Conservation (phyloP, 2,797 vertebrate genomes). For the Menidia menidia region DNA sequence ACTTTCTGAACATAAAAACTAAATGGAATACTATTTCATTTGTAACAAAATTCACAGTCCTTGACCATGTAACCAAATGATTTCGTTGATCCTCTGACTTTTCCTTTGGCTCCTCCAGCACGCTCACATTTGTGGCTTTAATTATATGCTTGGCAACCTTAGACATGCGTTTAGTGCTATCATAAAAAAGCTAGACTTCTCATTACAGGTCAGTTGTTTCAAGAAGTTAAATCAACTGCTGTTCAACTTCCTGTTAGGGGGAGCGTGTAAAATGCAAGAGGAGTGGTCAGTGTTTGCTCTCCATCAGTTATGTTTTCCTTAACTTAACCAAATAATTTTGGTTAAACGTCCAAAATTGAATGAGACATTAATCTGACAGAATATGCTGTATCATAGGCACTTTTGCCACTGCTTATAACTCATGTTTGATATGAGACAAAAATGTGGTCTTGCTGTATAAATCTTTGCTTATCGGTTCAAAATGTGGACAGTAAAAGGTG, state of each 20-base stretch:
- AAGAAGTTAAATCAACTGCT: too few species aligned
- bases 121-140: not conserved
- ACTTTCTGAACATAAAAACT: not conserved
- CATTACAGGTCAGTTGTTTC: too few species aligned
- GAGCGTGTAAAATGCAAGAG: too few species aligned
- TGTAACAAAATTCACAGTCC: not conserved
- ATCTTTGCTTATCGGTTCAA: too few species aligned
- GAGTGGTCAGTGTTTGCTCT: too few species aligned
- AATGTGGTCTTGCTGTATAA: not conserved
- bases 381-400: not conserved
- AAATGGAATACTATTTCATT: not conserved
- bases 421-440: too few species aligned
- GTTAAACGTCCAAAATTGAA: too few species aligned
- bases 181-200: too few species aligned
- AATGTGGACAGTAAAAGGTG: not conserved
- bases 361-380: not conserved
- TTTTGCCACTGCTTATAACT: not conserved
- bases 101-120: not conserved
- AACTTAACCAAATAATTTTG: too few species aligned
- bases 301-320: too few species aligned
- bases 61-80: not conserved
- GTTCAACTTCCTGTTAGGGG: not conserved
- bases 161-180: not conserved
- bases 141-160: not conserved
- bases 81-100: conserved; percentile 3